Conservation (phyloP, 2,888 invertebrate species). For the Xestia xanthographa region DNA sequence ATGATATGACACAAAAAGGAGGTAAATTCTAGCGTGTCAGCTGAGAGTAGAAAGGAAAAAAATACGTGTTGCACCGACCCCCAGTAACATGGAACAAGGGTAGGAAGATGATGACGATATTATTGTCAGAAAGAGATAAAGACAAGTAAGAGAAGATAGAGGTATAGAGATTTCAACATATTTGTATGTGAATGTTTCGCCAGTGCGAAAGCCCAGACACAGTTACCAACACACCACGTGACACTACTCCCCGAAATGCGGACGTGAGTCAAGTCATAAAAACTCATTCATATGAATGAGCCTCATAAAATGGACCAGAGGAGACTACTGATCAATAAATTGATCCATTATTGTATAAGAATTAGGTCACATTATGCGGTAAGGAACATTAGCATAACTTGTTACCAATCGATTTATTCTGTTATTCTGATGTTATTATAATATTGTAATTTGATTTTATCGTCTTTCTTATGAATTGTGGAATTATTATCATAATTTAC, state of each 20-base stretch:
- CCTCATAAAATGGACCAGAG: conserved; percentile 24
- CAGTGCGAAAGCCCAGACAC: conserved; percentile 4
- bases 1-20: background rate
- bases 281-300: conserved; percentile 46
- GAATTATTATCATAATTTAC: conserved; percentile 33
- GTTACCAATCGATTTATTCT: conserved; percentile 45
- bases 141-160: background rate
- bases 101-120: background rate
- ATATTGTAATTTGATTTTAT: conserved; percentile 26
- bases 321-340: conserved; percentile 38
- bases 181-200: background rate
- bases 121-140: background rate
- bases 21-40: background rate
- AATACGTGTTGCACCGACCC: background rate
- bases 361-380: conserved; percentile 43
- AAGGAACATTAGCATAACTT: conserved; percentile 14
- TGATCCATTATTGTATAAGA: conserved; percentile 33
- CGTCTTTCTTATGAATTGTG: conserved; percentile 12
- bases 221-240: conserved; percentile 21
- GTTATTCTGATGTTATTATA: conserved; percentile 39
- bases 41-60: background rate
- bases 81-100: background rate
- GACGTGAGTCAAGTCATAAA: conserved; percentile 42
- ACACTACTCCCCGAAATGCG: conserved; percentile 15
- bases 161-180: background rate